Evolutionary conservation across 2,888 invertebrate species (phyloP), one percentile per base, ranked within the genome.

Genomic region (Eristalis intricaria): DNA sequence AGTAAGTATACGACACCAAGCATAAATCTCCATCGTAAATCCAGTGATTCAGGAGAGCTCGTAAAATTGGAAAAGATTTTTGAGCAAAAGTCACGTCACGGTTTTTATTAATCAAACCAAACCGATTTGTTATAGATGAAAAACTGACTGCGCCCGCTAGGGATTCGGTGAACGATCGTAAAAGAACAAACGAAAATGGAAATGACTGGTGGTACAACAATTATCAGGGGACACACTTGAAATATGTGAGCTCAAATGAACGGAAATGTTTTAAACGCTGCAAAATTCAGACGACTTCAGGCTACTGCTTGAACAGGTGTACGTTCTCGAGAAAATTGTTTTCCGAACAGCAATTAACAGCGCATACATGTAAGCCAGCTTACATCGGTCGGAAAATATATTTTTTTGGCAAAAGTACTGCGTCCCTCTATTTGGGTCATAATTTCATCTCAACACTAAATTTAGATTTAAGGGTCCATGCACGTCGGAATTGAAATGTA

Each of bases 401-500:
- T 78, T 85, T 82, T 86, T 80, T 82, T 86, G 78, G 82, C 83
- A 82, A 79, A 63, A 43, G 43, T 63, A 70, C 22, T 60, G 40
- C 26, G 32, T 68, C 58, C 66, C 10, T 73, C 50, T 73, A 84
- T 87, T 87, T 75, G 76, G 84, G 84, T 84, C 84, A 84, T 38
- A 87, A 50, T 76, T 76, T 78, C 32, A 69, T 87, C 76, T 87
- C 60, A 76, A 79, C 63, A 79, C 76, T 87, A 87, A 73, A 80
- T 80, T 84, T 87, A 87, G 79, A 87, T 50, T 61, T 71, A 80
- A 86, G 83, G 84, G 68, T 71, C 23, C 26, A 22, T 66, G 50
- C 35, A 15, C 69, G 63, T 56, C 19, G 22, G 73, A 78, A 38
- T 43, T 61, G 43, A 50, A 19, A 10, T 15, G 26, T 23, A 15